Conservation (phyloP, 2,113 vertebrate genomes). For the Zosterops lateralis region DNA sequence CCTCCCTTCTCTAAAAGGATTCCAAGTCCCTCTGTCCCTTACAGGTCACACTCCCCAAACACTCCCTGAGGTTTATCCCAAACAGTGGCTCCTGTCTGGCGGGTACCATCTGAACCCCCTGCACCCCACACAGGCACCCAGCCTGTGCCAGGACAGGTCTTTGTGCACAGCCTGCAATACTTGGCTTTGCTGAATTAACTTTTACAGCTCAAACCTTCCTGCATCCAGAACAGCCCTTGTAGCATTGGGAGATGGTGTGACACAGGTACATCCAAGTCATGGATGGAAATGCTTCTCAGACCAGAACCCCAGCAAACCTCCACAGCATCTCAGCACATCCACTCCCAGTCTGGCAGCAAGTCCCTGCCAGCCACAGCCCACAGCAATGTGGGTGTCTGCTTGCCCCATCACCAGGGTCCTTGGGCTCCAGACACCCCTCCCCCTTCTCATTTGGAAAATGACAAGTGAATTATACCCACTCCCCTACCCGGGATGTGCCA, state of each 20-base stretch:
- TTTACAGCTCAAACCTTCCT: neutral
- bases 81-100: accelerated
- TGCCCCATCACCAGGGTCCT: neutral
- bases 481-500: accelerated
- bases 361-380: neutral
- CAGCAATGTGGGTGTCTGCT: neutral
- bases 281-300: neutral
- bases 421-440: neutral
- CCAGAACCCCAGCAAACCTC: neutral
- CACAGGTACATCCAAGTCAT: neutral
- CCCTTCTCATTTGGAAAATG: neutral
- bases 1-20: neutral
- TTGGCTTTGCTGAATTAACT: neutral
- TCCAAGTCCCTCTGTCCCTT: neutral
- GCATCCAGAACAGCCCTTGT: neutral
- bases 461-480: accelerated
- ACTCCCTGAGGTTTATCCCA: neutral
- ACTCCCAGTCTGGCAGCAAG: neutral
- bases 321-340: accelerated
- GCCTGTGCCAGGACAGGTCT: neutral
- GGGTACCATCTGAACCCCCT: accelerated
- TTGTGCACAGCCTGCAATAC: neutral
- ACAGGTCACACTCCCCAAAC: accelerated
- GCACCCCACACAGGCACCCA: accelerated
- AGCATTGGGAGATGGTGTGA: neutral